Conservation (phyloP, 1,140 invertebrate species). For the Marisa cornuarietis region DNA sequence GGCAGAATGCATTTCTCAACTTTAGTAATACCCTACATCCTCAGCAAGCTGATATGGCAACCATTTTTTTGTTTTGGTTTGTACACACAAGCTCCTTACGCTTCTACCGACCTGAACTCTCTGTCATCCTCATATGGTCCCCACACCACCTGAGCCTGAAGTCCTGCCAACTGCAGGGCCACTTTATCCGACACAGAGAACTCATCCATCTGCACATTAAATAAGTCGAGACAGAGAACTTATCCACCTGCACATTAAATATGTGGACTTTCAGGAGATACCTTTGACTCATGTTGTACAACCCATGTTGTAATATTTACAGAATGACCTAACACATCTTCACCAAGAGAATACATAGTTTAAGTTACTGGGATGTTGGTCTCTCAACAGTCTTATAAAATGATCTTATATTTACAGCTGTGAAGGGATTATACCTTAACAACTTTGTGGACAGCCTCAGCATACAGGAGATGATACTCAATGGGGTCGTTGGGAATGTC, state of each 20-base stretch:
- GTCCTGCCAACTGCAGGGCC: conserved; percentile 88
- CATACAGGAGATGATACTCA: conserved; percentile 93
- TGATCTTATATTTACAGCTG: too few species aligned
- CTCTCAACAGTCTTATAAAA: too few species aligned
- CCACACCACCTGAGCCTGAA: conserved; percentile 91
- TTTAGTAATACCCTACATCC: too few species aligned
- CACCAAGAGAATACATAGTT: too few species aligned
- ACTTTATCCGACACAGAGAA: conserved; percentile 95
- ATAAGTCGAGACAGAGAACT: conserved; percentile 84
- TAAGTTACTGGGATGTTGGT: too few species aligned
- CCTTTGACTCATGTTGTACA: background rate
- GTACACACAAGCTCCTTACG: too few species aligned
- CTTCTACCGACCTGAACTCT: conserved; percentile 47
- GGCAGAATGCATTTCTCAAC: too few species aligned
- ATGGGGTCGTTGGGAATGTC: conserved; percentile 96
- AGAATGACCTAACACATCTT: too few species aligned
- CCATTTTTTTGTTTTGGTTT: too few species aligned
- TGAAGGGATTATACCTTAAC: conserved; percentile 78
- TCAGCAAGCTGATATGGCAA: too few species aligned
- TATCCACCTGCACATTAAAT: conserved; percentile 78
- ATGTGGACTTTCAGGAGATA: background rate
- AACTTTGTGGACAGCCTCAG: conserved; percentile 93
- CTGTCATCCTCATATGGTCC: conserved; percentile 82
- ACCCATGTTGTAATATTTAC: background rate
- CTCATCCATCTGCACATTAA: conserved; percentile 80